Base-by-base conservation (phyloP, 2,888 invertebrate genomes). In the Dilophus febrilis region DNA sequence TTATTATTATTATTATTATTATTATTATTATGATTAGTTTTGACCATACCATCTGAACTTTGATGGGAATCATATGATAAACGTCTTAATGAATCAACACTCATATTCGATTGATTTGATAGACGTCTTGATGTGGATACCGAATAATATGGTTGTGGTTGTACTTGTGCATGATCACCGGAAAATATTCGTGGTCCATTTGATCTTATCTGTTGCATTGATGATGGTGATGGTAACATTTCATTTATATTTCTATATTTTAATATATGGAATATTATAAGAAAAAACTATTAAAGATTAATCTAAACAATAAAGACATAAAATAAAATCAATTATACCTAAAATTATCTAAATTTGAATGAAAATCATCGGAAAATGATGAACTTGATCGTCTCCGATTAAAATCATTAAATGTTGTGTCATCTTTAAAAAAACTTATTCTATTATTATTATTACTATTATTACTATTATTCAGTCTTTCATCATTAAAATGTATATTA, bases 71-170 rank as follows among this genome's bases (percentile, higher is more conserved):
- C 22, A 22, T 6, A 22, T 22, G 51, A 43, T 56, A 61, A 16
- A 54, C 51, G 40, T 53, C 48, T 3, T 50, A 37, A 5, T 50
- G 52, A 1, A 58, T 54, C 14, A n/a, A n/a, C n/a, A 22, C 8
- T 22, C 4, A 6, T 8, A 22, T 8, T 22, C 5, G 22, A 22
- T 22, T 22, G 22, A 22, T 22, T 22, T 22, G 22, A 22, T 22
- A 22, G 8, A 22, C 22, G 4, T 22, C 22, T 22, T 4, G n/a
- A n/a, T n/a, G n/a, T n/a, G n/a, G n/a, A n/a, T n/a, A n/a, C n/a
- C 57, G 57, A 44, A 61, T 60, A 61, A 61, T 61, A 35, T 59
- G 58, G 29, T 49, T 50, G 43, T 53, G 56, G 8, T 57, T 51
- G 12, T 19, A n/a, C 39, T 40, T 55, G 59, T 0, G 59, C 52